Conservation (phyloP, 2,888 invertebrate species). For the Sinodicranocentrus sp. region DNA sequence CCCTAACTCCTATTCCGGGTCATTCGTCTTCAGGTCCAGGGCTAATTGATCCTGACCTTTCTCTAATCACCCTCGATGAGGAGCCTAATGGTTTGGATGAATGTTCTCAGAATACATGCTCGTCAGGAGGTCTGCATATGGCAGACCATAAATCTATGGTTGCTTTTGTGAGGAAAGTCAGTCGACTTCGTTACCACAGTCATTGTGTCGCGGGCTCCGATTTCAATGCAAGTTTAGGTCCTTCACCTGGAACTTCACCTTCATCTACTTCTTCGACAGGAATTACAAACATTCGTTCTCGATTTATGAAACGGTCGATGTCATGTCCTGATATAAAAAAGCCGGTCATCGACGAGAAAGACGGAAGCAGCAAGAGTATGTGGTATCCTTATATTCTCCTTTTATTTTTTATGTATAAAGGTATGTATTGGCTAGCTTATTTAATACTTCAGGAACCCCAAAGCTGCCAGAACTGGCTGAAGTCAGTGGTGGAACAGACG, state of each 20-base stretch:
- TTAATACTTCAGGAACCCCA: slow-evolving; percentile 20
- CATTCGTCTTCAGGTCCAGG: slow-evolving; percentile 23
- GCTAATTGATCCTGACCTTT: slow-evolving; percentile 60
- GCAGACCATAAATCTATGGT: slow-evolving; percentile 80
- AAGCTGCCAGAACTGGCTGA: slow-evolving; percentile 60
- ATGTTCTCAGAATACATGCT: slow-evolving; percentile 80
- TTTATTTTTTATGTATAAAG: not conserved
- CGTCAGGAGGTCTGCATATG: slow-evolving; percentile 83
- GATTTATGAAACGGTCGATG: slow-evolving; percentile 82
- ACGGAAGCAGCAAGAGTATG: slow-evolving; percentile 29
- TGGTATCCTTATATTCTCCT: not conserved
- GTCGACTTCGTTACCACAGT: slow-evolving; percentile 83
- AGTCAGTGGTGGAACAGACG: slow-evolving; percentile 23
- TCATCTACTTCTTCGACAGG: slow-evolving; percentile 53
- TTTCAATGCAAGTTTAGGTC: slow-evolving; percentile 50
- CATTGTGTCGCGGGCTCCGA: slow-evolving; percentile 81
- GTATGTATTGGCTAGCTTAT: too few species aligned
- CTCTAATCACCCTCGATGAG: slow-evolving; percentile 59
- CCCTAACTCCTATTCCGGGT: slow-evolving; percentile 70
- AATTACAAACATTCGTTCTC: slow-evolving; percentile 68
- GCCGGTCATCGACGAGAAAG: slow-evolving; percentile 50
- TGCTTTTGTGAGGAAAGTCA: slow-evolving; percentile 81
- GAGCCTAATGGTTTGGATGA: slow-evolving; percentile 52
- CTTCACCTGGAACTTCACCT: slow-evolving; percentile 72
- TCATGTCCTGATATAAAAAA: slow-evolving; percentile 84